Evolutionary conservation across 2,888 invertebrate species (phyloP), one percentile per base, ranked within the genome.

Genomic region (Bembecia ichneumoniformis): DNA sequence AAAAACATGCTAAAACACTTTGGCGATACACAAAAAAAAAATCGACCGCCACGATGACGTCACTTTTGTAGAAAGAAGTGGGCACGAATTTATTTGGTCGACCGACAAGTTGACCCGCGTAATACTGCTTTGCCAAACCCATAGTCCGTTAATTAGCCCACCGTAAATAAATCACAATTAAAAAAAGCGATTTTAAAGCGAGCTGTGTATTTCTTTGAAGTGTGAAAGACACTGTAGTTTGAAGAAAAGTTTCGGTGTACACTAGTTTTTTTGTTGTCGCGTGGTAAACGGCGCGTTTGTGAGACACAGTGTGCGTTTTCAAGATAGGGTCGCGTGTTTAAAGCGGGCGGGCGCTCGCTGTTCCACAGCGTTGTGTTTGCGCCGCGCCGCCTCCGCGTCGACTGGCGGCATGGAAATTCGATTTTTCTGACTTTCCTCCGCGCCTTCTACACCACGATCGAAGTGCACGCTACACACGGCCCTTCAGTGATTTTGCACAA

Each of bases 371-470:
- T 49, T 34, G 57, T 81, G 77, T 70, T 71, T 61, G 78, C 86
- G 81, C 80, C 82, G 71, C 86, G 86, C 83, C 86, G 82, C 82
- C 83, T 79, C 70, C 72, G 66, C 74, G 74, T 72, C 83, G 82
- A 86, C 87, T 87, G 87, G 76, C 83, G 82, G 71, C 82, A 78
- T 82, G 82, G 78, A 82, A 84, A 83, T 86, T 86, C 86, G 86
- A 86, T 87, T 86, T 86, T 84, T 81, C 82, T 83, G 83, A 83
- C 84, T 80, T 84, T 86, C 82, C 84, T 83, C 86, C 86, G 82
- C 86, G 81, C 86, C 86, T 86, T 77, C 70, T 71, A 68, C 59
- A 63, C 77, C 72, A 71, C 86, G 86, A 87, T 86, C 86, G 86
- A 86, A 87, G 74, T 82, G 82, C 82, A 86, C 81, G 82, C 77